Percentiles rank a stretch among this genome's conserved stretches.
Conservation (phyloP, 2,113 vertebrate genomes). For the Tursiops truncatus region DNA sequence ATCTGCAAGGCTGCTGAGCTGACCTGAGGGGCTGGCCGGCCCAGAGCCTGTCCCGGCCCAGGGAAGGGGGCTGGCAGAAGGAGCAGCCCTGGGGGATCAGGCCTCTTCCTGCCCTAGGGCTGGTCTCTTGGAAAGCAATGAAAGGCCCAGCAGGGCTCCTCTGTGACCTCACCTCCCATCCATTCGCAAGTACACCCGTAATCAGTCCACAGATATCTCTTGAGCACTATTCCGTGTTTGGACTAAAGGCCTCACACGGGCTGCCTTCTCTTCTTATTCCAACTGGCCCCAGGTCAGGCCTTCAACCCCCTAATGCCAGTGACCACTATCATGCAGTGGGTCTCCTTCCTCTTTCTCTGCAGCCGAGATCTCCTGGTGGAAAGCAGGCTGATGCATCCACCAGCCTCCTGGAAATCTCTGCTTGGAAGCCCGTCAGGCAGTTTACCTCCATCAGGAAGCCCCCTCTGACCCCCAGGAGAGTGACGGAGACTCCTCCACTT, state of each 20-base stretch:
- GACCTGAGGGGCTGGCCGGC: rapidly evolving
- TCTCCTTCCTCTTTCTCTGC: not conserved
- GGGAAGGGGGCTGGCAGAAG: not conserved
- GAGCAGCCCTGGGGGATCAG: not conserved
- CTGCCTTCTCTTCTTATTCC: not conserved
- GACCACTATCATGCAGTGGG: not conserved
- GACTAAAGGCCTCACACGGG: not conserved
- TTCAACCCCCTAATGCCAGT: not conserved
- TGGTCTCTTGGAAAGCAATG: not conserved
- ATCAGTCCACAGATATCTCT: not conserved
- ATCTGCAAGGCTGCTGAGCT: not conserved
- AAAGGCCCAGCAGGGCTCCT: not conserved
- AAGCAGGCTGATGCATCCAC: too few species aligned
- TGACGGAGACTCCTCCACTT: not conserved
- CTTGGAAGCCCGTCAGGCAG: not conserved
- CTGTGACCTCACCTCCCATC: not conserved
- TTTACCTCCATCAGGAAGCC: not conserved
- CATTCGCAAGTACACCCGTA: not conserved
- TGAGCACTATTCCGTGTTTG: not conserved
- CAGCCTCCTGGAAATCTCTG: not conserved
- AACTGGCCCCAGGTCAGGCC: not conserved
- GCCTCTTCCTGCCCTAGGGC: not conserved
- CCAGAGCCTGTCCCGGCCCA: not conserved
- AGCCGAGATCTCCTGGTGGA: not conserved
- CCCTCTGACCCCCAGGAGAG: not conserved